Evolutionary conservation across 2,113 vertebrate species (phyloP).

Genomic region (Saccopteryx bilineata): DNA sequence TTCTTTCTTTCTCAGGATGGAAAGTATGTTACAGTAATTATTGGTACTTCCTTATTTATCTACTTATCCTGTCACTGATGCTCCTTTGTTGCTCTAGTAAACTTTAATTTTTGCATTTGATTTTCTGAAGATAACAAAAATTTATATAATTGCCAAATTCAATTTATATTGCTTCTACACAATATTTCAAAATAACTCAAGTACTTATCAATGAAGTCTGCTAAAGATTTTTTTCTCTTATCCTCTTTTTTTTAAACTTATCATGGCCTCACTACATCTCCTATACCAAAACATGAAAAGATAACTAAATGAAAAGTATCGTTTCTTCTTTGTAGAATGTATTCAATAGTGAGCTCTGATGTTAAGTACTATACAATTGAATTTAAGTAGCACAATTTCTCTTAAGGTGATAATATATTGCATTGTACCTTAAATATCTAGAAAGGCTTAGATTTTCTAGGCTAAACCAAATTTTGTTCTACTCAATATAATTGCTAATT

Average conservation of each 20-base stretch:
- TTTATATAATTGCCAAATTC: neutral
- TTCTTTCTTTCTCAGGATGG: too few species aligned
- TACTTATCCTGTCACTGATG: neutral
- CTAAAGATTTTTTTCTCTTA: neutral
- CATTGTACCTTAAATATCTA: neutral
- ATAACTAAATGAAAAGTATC: neutral
- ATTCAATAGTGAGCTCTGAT: neutral
- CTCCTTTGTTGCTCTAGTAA: neutral
- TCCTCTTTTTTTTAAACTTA: neutral
- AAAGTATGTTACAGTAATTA: neutral
- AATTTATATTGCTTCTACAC: neutral
- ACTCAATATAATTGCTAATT: neutral
- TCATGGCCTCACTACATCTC: neutral
- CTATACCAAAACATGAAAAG: neutral
- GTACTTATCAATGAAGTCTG: neutral
- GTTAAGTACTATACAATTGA: neutral
- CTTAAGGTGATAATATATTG: neutral
- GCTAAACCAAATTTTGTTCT: neutral
- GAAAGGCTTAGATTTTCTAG: neutral
- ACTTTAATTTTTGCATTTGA: neutral
- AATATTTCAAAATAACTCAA: slow-evolving; percentile 9
- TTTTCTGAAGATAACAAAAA: neutral
- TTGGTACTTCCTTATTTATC: neutral
- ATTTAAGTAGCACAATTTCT: neutral
- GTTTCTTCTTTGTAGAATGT: neutral